Base-by-base conservation (phyloP, 2,113 vertebrate species). In the Condylura cristata region DNA sequence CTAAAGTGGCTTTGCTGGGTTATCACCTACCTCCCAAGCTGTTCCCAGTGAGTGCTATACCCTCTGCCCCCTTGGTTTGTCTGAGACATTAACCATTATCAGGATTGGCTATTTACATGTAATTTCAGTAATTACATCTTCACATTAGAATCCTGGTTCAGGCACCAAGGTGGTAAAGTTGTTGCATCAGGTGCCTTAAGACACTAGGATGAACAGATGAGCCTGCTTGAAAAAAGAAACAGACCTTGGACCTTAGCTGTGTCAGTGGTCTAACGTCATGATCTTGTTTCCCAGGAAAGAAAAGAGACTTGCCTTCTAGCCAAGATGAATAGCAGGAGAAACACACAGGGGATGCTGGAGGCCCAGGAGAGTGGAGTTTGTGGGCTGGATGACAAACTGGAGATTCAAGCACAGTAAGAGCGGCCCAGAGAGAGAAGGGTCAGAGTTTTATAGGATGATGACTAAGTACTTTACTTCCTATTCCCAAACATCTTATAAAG, bases 251-350 rank as follows among this genome's bases (percentile, higher is more conserved):
- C 13, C 32, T 70, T 10, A 51, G 7, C 26, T 63, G 1, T 75
- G 26, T 48, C 71, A 10, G 13, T 66, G 51, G 51, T 20, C 65
- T 90, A 79, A 79, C 24, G 18, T 80, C 41, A 37, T 61, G 22
- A 44, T 61, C 88, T 97, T 1, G 80, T 72, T 97, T 95, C 41
- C 41, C 93, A 98, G 97, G 94, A 97, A 86, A 71, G 48, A 2
- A 94, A 93, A 80, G 83, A 90, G 37, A 53, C 48, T 17, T 32
- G 65, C 60, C 37, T 93, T 80, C 72, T 78, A 71, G 78, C 70
- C 74, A 96, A 96, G 91, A 95, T 96, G 85, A 95, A 96, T 93
- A 71, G 74, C 28, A 16, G 53, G 28, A 63, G 87, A 24, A n/a
- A n/a, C 17, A 60, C 26, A 87, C 85, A 92, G 56, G 65, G 96